phyloP scores from a whole-genome alignment of 2,113 vertebrate genomes.

The Atractosteus spatula region DNA sequence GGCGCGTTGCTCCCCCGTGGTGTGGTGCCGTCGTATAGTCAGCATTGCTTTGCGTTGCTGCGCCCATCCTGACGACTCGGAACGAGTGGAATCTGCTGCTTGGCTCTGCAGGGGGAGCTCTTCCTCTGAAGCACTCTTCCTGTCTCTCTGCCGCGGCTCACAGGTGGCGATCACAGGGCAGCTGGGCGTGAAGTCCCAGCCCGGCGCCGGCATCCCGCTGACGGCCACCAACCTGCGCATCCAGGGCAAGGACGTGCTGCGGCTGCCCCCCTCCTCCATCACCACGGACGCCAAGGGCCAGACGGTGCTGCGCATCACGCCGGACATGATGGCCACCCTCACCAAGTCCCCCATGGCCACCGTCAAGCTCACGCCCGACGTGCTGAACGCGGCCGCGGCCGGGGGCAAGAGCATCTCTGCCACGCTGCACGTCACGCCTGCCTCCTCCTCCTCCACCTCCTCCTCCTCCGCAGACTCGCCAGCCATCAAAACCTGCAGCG shows the following conservation, averaged over 20 bases:
- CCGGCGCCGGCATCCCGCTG: conserved; percentile 77
- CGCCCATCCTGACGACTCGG: too few relatives aligned
- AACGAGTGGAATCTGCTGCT: neutral
- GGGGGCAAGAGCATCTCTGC: conserved; percentile 86
- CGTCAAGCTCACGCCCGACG: conserved; percentile 91
- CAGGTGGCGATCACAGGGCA: conserved; percentile 94
- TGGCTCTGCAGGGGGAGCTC: neutral
- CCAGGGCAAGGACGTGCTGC: conserved; percentile 92
- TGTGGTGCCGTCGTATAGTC: too few relatives aligned
- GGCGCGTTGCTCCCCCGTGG: too few relatives aligned
- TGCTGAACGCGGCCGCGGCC: conserved; percentile 70
- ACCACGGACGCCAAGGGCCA: conserved; percentile 94
- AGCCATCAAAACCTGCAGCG: conserved; percentile 32
- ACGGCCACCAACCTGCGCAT: conserved; percentile 90
- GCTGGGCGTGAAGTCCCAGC: conserved; percentile 80
- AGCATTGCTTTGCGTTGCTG: too few relatives aligned
- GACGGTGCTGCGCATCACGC: conserved; percentile 92
- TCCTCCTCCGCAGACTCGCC: conserved; percentile 56
- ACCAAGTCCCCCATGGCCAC: conserved; percentile 92
- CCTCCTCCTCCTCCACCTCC: conserved; percentile 59
- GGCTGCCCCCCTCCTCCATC: conserved; percentile 90
- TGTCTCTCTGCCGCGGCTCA: neutral
- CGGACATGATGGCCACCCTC: conserved; percentile 97
- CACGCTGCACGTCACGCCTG: conserved; percentile 82
- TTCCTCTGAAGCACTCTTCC: neutral